Base-by-base conservation (phyloP, 2,888 invertebrate genomes). In the Agrenia bidenticulata region DNA sequence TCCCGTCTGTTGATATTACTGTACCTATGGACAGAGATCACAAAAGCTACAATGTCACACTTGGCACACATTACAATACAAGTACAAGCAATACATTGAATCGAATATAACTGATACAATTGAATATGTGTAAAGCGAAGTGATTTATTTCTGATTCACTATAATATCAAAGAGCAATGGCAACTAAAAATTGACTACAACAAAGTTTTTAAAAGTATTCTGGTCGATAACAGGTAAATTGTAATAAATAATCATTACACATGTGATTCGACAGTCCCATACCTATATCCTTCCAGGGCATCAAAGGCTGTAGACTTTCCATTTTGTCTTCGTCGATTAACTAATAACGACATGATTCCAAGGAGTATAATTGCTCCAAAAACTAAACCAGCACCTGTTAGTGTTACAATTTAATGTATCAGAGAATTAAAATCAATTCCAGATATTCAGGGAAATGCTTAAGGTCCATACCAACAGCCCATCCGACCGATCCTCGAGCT, bases 381-480 rank as follows among this genome's bases (percentile, higher is more conserved):
- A 19, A 75, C 23, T 2, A 73, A 39, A 39, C 69, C 69, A n/a
- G 69, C 72, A n/a, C 72, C 73, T 71, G 51, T 21, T 41, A 41
- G 15, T 21, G 15, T 24, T 62, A 9, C n/a, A 45, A 45, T 9
- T 17, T 19, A 45, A 17, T 9, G 5, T 45, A 15, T 9, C 45
- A 39, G 39, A 39, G 9, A 39, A 39, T 39, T 39, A 39, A 7
- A 39, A 39, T 7, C 15, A 39, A 39, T 39, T 7, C 39, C 15
- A 11, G 7, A 11, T 39, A 39, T 11, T 39, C 15, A 39, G 39
- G 15, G 7, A 11, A 39, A 39, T 11, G 15, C 7, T 39, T 39
- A 39, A 39, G n/a, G n/a, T 39, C 7, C 39, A 2, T 67, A 75
- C 75, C 75, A 23, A 76, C 49, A 13, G 66, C 65, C 75, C 75